Evolutionary conservation across 2,888 invertebrate species (phyloP).

Genomic region (Oxycera nigricornis): DNA sequence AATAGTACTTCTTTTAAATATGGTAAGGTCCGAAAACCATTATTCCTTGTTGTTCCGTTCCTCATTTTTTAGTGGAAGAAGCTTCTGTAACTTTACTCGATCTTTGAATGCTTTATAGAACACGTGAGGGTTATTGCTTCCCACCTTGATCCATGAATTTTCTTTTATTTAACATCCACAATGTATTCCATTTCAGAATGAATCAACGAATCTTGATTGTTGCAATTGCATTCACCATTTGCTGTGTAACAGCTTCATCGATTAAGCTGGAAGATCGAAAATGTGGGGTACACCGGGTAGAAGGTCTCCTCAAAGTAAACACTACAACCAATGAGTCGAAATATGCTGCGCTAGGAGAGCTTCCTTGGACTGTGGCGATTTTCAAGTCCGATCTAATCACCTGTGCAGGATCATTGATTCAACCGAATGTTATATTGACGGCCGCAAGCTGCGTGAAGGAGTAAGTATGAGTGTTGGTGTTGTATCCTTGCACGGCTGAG

Average conservation of each 20-base stretch:
- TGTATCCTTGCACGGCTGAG: not conserved
- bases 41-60: too few species aligned
- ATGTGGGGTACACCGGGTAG: conserved; percentile 33
- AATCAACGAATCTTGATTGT: conserved; percentile 14
- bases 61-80: too few species aligned
- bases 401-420: conserved; percentile 78
- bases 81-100: too few species aligned
- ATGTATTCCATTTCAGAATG: conserved; percentile 38
- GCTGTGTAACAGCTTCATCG: conserved; percentile 9
- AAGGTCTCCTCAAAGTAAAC: not conserved
- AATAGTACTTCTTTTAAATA: too few species aligned
- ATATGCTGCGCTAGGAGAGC: conserved; percentile 73
- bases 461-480: conserved; percentile 55
- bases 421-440: conserved; percentile 74
- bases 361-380: conserved; percentile 79
- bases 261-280: conserved; percentile 33
- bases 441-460: conserved; percentile 73
- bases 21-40: too few species aligned
- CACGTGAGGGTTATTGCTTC: too few species aligned
- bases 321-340: not conserved
- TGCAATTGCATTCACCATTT: conserved; percentile 12
- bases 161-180: too few species aligned
- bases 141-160: too few species aligned
- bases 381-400: conserved; percentile 63
- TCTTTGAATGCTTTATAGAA: too few species aligned